Base-by-base conservation (phyloP, 2,888 invertebrate species). In the Microctonus aethiopoides region DNA sequence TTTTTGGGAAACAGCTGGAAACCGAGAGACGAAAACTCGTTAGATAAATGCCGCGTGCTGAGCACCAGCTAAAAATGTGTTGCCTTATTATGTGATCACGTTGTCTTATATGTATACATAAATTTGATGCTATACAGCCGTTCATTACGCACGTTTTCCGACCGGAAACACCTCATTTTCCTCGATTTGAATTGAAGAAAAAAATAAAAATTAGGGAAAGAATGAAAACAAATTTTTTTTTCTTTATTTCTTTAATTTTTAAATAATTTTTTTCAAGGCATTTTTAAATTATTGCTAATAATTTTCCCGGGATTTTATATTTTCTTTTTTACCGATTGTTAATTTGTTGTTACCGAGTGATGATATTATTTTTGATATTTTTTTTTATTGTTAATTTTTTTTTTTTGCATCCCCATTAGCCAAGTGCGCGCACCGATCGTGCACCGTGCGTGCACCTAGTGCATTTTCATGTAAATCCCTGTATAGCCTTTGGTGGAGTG, bases 1-100 rank as follows among this genome's bases (percentile, higher is more conserved):
- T 68, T 68, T 63, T 56, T 20, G 56, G 62, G 56, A 62, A 68
- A 68, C 68, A 68, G 68, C 68, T 68, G 68, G 68, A 56, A 39
- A 32, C 68, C 62, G 61, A 51, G 46, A 5, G 16, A 16, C 16
- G n/a, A n/a, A n/a, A n/a, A 46, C 16, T 46, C 46, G 16, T 46
- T 46, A 46, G 46, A 46, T 46, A 46, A 46, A 46, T 20, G 46
- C 46, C 16, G 46, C 16, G 46, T 46, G 46, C 16, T 41, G n/a
- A 13, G 41, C 46, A 46, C 46, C 46, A 46, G 16, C 46, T 9
- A 16, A n/a, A n/a, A n/a, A 46, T 16, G 46, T 46, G 46, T 16
- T n/a, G n/a, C n/a, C n/a, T n/a, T n/a, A n/a, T 46, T 46, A 46
- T 46, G 16, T 6, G 46, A 46, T 46, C 46, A 46, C 16, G 46